phyloP scores from a whole-genome alignment of 2,888 invertebrate species.

The Uloborus plumipes region DNA sequence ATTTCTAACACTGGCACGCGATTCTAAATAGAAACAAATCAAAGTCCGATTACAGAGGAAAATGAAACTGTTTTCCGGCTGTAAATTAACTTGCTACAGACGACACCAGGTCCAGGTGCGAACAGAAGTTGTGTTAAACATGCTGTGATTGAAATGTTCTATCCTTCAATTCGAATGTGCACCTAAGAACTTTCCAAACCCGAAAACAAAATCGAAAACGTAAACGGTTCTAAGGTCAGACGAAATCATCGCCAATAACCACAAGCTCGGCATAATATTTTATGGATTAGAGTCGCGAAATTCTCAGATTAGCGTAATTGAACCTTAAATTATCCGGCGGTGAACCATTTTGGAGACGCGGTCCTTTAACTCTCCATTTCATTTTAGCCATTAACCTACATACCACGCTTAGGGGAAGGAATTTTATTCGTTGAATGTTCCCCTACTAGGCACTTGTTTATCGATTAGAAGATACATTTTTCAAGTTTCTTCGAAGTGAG shows the following conservation, averaged over 20 bases:
- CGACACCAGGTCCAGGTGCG: too few species aligned
- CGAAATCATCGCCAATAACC: not conserved
- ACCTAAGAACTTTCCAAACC: not conserved
- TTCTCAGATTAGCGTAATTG: constrained; percentile 18
- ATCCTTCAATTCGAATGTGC: not conserved
- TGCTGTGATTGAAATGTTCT: constrained; percentile 8
- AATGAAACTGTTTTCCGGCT: too few species aligned
- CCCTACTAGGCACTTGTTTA: too few species aligned
- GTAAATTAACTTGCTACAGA: too few species aligned
- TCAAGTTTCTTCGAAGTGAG: too few species aligned
- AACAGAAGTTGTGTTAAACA: too few species aligned
- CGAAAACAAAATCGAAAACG: not conserved
- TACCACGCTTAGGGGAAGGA: not conserved
- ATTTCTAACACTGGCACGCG: too few species aligned
- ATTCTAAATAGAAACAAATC: too few species aligned
- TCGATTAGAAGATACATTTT: too few species aligned
- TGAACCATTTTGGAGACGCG: constrained; percentile 6
- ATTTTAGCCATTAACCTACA: constrained; percentile 10
- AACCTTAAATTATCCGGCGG: constrained; percentile 20
- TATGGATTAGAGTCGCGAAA: constrained; percentile 5
- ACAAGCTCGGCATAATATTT: constrained; percentile 13
- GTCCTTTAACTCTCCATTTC: constrained; percentile 3
- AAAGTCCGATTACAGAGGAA: too few species aligned
- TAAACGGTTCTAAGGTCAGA: constrained; percentile 4
- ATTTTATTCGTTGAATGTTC: too few species aligned